Base-by-base conservation (phyloP, 2,888 invertebrate genomes). In the Monopis laevigella region DNA sequence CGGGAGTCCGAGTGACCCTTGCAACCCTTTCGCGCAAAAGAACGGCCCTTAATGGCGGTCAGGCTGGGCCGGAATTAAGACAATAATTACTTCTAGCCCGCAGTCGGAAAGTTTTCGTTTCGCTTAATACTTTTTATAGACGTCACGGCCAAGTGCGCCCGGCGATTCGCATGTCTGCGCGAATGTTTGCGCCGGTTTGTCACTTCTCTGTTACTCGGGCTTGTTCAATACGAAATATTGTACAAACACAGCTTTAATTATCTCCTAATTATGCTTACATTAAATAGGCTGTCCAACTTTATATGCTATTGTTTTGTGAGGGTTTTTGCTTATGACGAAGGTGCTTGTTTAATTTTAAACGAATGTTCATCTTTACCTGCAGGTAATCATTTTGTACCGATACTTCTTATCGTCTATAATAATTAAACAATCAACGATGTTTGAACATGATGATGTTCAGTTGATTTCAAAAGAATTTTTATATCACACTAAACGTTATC, bases 51-150 rank as follows among this genome's bases (percentile, higher is more conserved):
- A 68, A 69, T 65, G 55, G 72, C 71, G 75, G 77, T 74, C 72
- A 71, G 63, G 53, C 56, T 57, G 59, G 62, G 59, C 58, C 61
- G 63, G 68, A 75, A 78, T 77, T 72, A 75, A 78, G 77, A 78
- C 77, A 72, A 77, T 75, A 75, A 78, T 72, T 67, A 69, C 65
- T 62, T 65, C 24, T 30, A 26, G 67, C 62, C 70, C 45, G 54
- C 48, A 53, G 52, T 53, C 50, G 48, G 44, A 45, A 51, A 61
- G 59, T 65, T 64, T 70, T 67, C 66, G 72, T 71, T 70, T 67
- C 66, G 67, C 57, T 61, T 68, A 68, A 72, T 72, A 71, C 73
- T 74, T 77, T 75, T 75, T 70, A 75, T 59, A 56, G 54, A 49
- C 40, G 42, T 45, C 43, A 45, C 45, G 45, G 41, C 10, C 41